Evolutionary conservation across 1,140 invertebrate species (phyloP).

Genomic region (Scaptodrosophila lebanonensis): DNA sequence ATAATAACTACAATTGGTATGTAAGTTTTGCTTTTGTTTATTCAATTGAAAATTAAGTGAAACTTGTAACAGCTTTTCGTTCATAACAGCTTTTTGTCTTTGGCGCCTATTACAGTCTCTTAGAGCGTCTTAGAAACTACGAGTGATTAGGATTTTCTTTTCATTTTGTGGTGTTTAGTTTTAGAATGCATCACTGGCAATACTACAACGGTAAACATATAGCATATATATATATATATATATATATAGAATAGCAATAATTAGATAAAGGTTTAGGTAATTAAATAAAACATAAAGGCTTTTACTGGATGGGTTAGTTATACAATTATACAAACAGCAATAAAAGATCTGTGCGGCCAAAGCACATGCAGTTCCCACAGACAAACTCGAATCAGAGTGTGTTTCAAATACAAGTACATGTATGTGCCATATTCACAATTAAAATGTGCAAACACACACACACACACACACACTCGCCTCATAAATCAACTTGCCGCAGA

Average conservation of each 20-base stretch:
- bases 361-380: slow-evolving; percentile 7
- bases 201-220: slow-evolving; percentile 74
- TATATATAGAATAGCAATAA: neutral
- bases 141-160: slow-evolving; percentile 68
- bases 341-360: too few relatives aligned
- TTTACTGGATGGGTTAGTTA: too few relatives aligned
- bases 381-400: neutral
- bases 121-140: slow-evolving; percentile 67
- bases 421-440: slow-evolving; percentile 44
- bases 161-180: slow-evolving; percentile 72
- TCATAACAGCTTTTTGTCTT: slow-evolving; percentile 17
- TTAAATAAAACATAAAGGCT: too few relatives aligned
- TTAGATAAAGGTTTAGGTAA: too few relatives aligned
- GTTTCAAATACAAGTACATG: too few relatives aligned
- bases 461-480: slow-evolving; percentile 12
- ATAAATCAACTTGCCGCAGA: slow-evolving; percentile 54
- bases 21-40: slow-evolving; percentile 20
- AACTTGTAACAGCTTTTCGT: too few relatives aligned
- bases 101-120: slow-evolving; percentile 58
- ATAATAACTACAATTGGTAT: too few relatives aligned
- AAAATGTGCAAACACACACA: slow-evolving; percentile 38
- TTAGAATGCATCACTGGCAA: slow-evolving; percentile 73
- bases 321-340: too few relatives aligned
- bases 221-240: slow-evolving; percentile 48
- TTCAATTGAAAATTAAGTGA: too few relatives aligned